Percentiles rank a stretch among this genome's conserved stretches.
These are phyloP conservation scores for Colletes latitarsis DNA, from an alignment of 1,140 invertebrate genomes.

Conservation along the genomic window DNA sequence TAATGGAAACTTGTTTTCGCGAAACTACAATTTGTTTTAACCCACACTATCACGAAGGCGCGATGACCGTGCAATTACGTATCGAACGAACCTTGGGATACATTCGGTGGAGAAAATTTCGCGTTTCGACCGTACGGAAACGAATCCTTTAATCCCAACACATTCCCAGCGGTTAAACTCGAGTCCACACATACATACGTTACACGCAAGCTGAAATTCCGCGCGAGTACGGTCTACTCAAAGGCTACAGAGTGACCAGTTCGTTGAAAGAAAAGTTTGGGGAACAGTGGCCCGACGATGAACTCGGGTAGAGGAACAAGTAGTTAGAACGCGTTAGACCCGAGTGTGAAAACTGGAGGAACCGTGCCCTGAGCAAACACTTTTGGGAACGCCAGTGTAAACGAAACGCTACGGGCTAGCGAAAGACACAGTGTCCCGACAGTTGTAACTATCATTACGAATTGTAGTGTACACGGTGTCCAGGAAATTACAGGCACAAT, in stretches of 20 bases:
- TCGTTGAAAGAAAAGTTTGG: constrained; percentile 63
- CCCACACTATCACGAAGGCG: not conserved
- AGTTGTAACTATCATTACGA: constrained; percentile 15
- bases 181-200: constrained; percentile 1
- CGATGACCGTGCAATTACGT: not conserved
- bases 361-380: constrained; percentile 54
- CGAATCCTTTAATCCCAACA: constrained; percentile 21
- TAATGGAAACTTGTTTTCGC: too few relatives aligned
- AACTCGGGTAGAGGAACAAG: constrained; percentile 36
- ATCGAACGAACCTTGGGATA: not conserved
- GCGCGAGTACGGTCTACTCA: constrained; percentile 6
- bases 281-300: constrained; percentile 37
- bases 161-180: constrained; percentile 15
- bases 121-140: not conserved
- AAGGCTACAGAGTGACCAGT: constrained; percentile 18
- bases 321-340: constrained; percentile 45
- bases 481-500: not conserved
- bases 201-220: constrained; percentile 22
- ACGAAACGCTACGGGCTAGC: constrained; percentile 33
- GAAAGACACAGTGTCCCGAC: constrained; percentile 22
- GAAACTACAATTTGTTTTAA: too few relatives aligned
- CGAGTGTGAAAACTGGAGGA: constrained; percentile 56
- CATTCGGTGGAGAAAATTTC: constrained; percentile 9
- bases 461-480: not conserved
- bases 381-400: constrained; percentile 49